Evolutionary conservation across 2,888 invertebrate species (phyloP).

Genomic region (Dryadula phaetusa): DNA sequence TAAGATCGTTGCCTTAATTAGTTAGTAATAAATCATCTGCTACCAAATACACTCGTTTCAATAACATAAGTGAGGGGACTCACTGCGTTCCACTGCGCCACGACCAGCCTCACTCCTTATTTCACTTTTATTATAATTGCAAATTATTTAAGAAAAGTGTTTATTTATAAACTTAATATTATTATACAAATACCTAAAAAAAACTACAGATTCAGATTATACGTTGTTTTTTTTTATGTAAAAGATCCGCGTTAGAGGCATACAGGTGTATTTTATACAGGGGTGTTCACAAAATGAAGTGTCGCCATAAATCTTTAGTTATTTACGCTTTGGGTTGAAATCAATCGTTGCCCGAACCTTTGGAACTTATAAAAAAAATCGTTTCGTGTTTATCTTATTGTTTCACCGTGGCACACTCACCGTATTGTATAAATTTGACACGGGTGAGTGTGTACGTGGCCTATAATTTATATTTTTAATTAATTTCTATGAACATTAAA

Average conservation of each 20-base stretch:
- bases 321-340: constrained; percentile 46
- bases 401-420: constrained; percentile 10
- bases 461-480: constrained; percentile 11
- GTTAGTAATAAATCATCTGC: too few relatives aligned
- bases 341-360: constrained; percentile 49
- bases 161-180: too few relatives aligned
- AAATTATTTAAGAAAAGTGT: too few relatives aligned
- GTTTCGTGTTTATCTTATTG: constrained; percentile 25
- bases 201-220: neutral
- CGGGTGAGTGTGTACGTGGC: neutral
- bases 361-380: constrained; percentile 29
- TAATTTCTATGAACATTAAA: neutral
- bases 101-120: too few relatives aligned
- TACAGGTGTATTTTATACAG: constrained; percentile 28
- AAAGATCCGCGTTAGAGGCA: neutral
- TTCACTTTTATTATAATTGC: too few relatives aligned
- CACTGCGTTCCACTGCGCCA: too few relatives aligned
- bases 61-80: too few relatives aligned
- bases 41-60: too few relatives aligned
- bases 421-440: constrained; percentile 2
- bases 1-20: too few relatives aligned
- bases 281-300: constrained; percentile 42
- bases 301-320: constrained; percentile 47
- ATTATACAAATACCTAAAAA: too few relatives aligned
- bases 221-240: neutral